Evolutionary conservation across 2,113 vertebrate genomes (phyloP).

Genomic region (Strix uralensis): DNA sequence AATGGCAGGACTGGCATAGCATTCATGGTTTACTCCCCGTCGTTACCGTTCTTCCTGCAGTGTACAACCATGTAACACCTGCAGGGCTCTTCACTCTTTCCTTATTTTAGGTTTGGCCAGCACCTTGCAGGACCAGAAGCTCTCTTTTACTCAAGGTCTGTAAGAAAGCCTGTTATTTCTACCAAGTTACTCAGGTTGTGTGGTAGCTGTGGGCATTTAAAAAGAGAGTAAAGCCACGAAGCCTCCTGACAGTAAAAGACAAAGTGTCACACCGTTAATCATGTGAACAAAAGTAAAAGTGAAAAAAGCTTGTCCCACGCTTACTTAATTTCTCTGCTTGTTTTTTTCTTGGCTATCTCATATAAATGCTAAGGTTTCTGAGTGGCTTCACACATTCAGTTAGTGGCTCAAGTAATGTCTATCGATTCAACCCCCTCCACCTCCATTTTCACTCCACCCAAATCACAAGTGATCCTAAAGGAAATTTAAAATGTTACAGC

Average conservation of each 20-base stretch:
- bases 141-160: neutral
- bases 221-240: neutral
- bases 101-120: neutral
- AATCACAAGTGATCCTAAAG: neutral
- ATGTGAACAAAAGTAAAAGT: neutral
- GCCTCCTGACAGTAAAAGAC: neutral
- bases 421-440: neutral
- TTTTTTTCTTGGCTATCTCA: neutral
- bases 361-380: neutral
- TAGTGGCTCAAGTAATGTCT: neutral
- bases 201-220: neutral
- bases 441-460: neutral
- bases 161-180: neutral
- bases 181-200: neutral
- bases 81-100: neutral
- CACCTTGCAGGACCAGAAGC: neutral
- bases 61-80: accelerated
- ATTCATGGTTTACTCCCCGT: neutral
- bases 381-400: neutral
- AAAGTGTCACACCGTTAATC: conserved; percentile 17
- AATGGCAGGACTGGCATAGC: neutral
- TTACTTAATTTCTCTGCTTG: neutral
- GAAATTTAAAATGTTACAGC: neutral
- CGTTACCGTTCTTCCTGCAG: neutral
- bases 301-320: neutral